Percentiles rank a stretch among this genome's conserved stretches.
phyloP scores from a whole-genome alignment of 2,797 vertebrate genomes.

The Rachycentron canadum region DNA sequence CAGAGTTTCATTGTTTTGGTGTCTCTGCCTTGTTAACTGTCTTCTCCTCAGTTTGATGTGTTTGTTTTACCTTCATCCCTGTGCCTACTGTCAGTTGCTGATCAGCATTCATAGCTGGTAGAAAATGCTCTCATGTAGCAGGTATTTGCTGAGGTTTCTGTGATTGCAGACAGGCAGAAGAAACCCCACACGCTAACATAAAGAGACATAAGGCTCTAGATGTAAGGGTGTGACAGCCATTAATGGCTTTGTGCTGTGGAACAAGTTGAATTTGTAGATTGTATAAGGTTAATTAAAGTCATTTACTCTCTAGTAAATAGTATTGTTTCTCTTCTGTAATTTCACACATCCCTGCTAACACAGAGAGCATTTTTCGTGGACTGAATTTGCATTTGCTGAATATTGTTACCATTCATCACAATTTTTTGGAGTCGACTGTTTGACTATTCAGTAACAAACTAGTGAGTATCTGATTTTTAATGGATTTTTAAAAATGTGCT shows the following conservation, averaged over 20 bases:
- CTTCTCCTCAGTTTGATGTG: constrained; percentile 3
- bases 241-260: constrained; percentile 46
- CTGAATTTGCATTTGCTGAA: not conserved
- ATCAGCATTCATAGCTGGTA: constrained; percentile 48
- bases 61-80: constrained; percentile 14
- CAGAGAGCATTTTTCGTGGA: not conserved
- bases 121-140: constrained; percentile 47
- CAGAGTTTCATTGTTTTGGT: constrained; percentile 21
- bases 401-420: not conserved
- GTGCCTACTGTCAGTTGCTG: not conserved
- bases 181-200: not conserved
- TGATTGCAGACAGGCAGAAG: not conserved
- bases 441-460: not conserved
- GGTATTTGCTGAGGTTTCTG: constrained; percentile 34
- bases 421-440: not conserved
- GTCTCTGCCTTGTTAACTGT: not conserved
- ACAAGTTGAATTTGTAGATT: constrained; percentile 1
- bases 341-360: not conserved
- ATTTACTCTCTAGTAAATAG: not conserved
- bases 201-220: not conserved
- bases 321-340: not conserved
- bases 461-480: not conserved
- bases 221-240: constrained; percentile 43
- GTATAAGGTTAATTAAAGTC: constrained; percentile 7
- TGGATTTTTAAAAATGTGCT: not conserved